phyloP scores from a whole-genome alignment of 2,113 vertebrate genomes.

The Gasterosteus aculeatus region DNA sequence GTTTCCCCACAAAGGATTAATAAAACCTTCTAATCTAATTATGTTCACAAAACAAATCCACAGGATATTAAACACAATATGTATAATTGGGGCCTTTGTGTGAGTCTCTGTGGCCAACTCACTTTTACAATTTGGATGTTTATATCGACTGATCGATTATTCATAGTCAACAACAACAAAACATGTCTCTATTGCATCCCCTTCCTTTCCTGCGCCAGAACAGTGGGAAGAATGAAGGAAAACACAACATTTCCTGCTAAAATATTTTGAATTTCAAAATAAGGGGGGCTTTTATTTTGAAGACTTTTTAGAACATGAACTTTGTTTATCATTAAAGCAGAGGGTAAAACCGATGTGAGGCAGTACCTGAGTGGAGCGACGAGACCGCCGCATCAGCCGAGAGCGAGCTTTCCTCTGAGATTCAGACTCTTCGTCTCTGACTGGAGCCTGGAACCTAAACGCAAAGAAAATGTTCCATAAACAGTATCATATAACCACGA shows the following conservation, averaged over 20 bases:
- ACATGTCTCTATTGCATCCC: no score
- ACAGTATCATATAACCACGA: not conserved
- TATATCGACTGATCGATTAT: not conserved
- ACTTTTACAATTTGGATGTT: not conserved
- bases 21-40: not conserved
- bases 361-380: slow-evolving; percentile 90
- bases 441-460: slow-evolving; percentile 88
- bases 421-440: slow-evolving; percentile 91
- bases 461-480: not conserved
- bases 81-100: not conserved
- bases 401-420: slow-evolving; percentile 92
- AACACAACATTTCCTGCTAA: not conserved
- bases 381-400: slow-evolving; percentile 88
- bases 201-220: no score
- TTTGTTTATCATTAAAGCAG: not conserved
- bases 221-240: no score
- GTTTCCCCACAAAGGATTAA: no score
- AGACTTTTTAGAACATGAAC: not conserved
- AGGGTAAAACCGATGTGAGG: not conserved
- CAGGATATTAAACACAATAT: not conserved
- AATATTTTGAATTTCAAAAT: not conserved
- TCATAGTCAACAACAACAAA: no score
- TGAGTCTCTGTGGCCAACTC: not conserved
- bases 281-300: not conserved
- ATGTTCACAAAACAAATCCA: not conserved